Base-by-base conservation (phyloP, 1,140 invertebrate species). In the Drosophila fuyamai region DNA sequence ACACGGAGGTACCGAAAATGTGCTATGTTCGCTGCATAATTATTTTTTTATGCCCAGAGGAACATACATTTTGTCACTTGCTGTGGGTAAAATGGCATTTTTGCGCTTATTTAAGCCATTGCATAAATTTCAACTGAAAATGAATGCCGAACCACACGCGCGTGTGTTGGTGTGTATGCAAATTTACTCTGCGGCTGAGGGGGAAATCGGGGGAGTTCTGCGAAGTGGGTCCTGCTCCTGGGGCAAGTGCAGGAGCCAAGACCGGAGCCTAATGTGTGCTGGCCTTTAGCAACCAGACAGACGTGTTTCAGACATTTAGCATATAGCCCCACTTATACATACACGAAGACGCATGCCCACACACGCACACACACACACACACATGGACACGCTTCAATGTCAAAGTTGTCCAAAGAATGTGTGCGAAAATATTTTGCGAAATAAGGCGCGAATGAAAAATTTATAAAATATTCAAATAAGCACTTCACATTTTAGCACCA, bases 401-500 rank as follows among this genome's bases (percentile, higher is more conserved):
- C 79, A 88, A 89, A 88, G 84, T 89, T 89, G 48, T 51, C 53
- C 70, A 59, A 71, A 67, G 70, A 83, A 90, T 81, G 86, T 85
- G 86, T 79, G 76, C 73, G 79, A 91, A 88, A 84, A 83, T 88
- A 77, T 83, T 86, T 86, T 79, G 82, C 62, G 63, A 90, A 90
- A 86, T 77, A 88, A 86, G 79, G 88, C 82, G 88, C 80, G 80
- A 91, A 90, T 90, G 82, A 88, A 90, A 90, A 81, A 90, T 91
- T 73, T 84, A 90, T 91, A 88, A 90, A 88, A 88, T 84, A 91
- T 91, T 84, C 77, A 91, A 90, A 88, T 76, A 83, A 90, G 60
- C 79, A 75, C 81, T 90, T 83, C 72, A 71, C 76, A 70, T 82
- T 82, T 82, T 75, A 76, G 75, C 65, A 71, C 76, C 67, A 56